A percentile compares a stretch with the other conserved stretches of the same genome.
Conservation (phyloP, 2,888 invertebrate genomes). For the Entomobrya multifasciata region DNA sequence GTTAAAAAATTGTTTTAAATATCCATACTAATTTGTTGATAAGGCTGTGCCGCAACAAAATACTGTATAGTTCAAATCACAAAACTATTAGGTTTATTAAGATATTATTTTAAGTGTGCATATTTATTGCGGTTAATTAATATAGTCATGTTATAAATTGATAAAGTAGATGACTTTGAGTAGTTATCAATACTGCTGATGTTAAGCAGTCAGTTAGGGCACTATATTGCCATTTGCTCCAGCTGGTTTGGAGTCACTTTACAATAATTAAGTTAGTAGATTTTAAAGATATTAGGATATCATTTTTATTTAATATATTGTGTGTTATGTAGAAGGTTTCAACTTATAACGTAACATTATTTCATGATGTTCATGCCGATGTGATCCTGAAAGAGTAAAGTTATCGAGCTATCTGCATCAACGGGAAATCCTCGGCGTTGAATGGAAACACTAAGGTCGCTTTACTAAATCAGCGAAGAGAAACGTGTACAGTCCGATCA, state of each 20-base stretch:
- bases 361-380: no score
- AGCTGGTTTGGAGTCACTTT: conserved; percentile 63
- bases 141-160: not conserved
- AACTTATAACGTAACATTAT: no score
- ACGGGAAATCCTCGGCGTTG: no score
- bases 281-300: no score
- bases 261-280: not conserved
- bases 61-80: conserved; percentile 56
- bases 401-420: no score
- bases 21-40: conserved; percentile 31
- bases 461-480: no score
- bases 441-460: no score
- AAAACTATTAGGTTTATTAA: conserved; percentile 13
- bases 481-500: no score
- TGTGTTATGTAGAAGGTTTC: no score
- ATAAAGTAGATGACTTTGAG: not conserved
- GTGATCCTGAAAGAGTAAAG: no score
- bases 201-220: not conserved
- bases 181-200: not conserved
- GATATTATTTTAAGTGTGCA: not conserved
- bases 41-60: conserved; percentile 56
- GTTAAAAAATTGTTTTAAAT: no score
- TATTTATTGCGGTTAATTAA: not conserved
- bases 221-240: conserved; percentile 34
- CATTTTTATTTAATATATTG: no score